These are phyloP conservation scores for Polylopha cassiicola DNA, from an alignment of 2,888 invertebrate species.

Conservation along the genomic window DNA sequence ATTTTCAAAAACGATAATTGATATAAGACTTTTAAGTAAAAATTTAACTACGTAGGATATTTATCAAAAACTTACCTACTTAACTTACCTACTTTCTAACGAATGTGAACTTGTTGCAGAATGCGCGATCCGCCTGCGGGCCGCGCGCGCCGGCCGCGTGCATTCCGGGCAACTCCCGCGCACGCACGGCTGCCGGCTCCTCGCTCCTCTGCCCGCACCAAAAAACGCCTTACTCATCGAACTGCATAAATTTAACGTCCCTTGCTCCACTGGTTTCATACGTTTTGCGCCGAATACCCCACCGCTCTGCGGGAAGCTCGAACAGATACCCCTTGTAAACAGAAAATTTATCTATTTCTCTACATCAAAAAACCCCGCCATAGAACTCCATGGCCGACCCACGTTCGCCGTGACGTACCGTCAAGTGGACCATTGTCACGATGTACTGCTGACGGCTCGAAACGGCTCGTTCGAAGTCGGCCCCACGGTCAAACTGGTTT, in stretches of 20 bases:
- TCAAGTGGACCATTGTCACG: conserved; percentile 84
- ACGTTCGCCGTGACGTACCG: conserved; percentile 82
- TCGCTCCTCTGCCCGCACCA: conserved; percentile 64
- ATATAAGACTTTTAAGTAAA: too few species aligned
- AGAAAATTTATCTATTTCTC: conserved; percentile 77
- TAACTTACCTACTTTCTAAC: too few species aligned
- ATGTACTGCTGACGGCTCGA: conserved; percentile 79
- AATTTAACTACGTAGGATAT: too few species aligned
- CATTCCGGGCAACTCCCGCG: conserved; percentile 74
- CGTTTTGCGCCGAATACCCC: conserved; percentile 74
- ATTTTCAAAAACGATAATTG: too few species aligned
- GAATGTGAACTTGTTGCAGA: conserved; percentile 79
- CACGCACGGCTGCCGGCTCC: conserved; percentile 72
- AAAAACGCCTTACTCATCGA: conserved; percentile 80
- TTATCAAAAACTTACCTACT: too few species aligned
- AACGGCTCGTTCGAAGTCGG: conserved; percentile 82
- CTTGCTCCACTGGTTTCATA: conserved; percentile 79
- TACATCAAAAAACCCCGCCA: conserved; percentile 65
- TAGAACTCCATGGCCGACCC: conserved; percentile 79
- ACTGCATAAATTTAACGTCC: conserved; percentile 82
- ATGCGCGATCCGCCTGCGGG: conserved; percentile 75
- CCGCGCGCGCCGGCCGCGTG: conserved; percentile 59
- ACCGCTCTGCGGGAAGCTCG: conserved; percentile 82
- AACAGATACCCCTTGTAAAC: conserved; percentile 78
- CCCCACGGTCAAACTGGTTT: conserved; percentile 77